Evolutionary conservation across 2,888 invertebrate genomes (phyloP), one percentile per base, ranked within the genome.

Genomic region (Aelia acuminata): DNA sequence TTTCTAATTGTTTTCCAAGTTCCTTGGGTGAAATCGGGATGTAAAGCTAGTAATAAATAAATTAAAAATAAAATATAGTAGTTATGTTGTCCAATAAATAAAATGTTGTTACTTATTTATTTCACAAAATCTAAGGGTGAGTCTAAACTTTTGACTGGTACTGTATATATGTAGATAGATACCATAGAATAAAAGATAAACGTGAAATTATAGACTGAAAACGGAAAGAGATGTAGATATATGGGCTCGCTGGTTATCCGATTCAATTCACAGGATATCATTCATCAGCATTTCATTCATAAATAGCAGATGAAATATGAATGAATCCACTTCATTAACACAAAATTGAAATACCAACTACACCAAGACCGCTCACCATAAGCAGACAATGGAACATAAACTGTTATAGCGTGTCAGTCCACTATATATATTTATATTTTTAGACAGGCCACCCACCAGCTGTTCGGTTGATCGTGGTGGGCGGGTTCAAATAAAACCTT

Each of bases 261-360:
- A 3, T 13, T 49, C 22, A 26, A 10, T 3, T 35, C 43, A 4
- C 10, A 43, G 43, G n/a, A n/a, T n/a, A n/a, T n/a, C n/a, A n/a
- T n/a, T n/a, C n/a, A n/a, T n/a, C n/a, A n/a, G n/a, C n/a, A n/a
- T n/a, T n/a, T n/a, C n/a, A n/a, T n/a, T n/a, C 63, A 70, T 70
- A 70, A 70, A 70, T 70, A 35, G 63, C n/a, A 70, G 35, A 70
- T 70, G 63, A 70, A 70, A 70, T 70, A 70, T 70, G 63, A 70
- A 70, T 70, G 63, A 35, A 70, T 70, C 63, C 63, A 35, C 31
- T 70, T 70, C 31, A 70, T 70, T 70, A 70, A 70, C 63, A 70
- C 63, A 70, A 70, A 70, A 70, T 70, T 31, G 63, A 70, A 70
- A 57, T 57, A 70, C 63, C 35, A 70, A 20, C 13, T n/a, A n/a